Evolutionary conservation across 1,140 invertebrate genomes (phyloP), one percentile per base, ranked within the genome.

Genomic region (Bemisia tabaci): DNA sequence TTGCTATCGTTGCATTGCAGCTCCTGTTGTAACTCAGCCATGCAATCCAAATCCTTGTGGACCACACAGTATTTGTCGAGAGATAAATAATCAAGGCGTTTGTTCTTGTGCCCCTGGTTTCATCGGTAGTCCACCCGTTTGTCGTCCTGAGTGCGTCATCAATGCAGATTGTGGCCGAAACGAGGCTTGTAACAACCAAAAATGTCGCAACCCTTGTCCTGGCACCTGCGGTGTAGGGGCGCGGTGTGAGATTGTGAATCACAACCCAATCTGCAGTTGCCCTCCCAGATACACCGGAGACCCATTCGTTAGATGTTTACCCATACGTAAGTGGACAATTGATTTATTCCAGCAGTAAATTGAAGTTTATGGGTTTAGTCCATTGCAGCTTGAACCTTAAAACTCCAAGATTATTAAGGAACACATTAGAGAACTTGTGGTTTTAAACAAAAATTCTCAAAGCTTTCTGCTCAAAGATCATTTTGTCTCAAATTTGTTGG

Each of bases 101-200:
- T 91, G 88, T 71, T 82, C 84, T 25, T 91, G 88, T 72, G 77
- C 83, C 68, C 68, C 81, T 21, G 83, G 78, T 58, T 89, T 85
- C 71, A 77, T 84, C 21, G 88, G 88, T 65, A 82, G 78, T 67
- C 85, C 88, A 67, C 87, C 87, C 26, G 85, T 84, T 71, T 89
- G 87, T 71, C 79, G 84, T 71, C 86, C 87, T 59, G 88, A 90
- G 75, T 90, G 88, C 78, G 79, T 81, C 2, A 82, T 87, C n/a
- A 87, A 89, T 75, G 79, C 86, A 0, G 87, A 90, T 72, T 90
- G 88, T 75, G 74, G 82, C 39, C 83, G 82, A 68, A 82, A 82
- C 68, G 77, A 79, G 72, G 86, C 87, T 12, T 90, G 88, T 74
- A 83, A 86, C 58, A 83, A 83, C 70, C 82, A 87, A 73, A 86